Evolutionary conservation across 2,113 vertebrate genomes (phyloP), one percentile per base, ranked within the genome.

Genomic region (Oncorhynchus masou): DNA sequence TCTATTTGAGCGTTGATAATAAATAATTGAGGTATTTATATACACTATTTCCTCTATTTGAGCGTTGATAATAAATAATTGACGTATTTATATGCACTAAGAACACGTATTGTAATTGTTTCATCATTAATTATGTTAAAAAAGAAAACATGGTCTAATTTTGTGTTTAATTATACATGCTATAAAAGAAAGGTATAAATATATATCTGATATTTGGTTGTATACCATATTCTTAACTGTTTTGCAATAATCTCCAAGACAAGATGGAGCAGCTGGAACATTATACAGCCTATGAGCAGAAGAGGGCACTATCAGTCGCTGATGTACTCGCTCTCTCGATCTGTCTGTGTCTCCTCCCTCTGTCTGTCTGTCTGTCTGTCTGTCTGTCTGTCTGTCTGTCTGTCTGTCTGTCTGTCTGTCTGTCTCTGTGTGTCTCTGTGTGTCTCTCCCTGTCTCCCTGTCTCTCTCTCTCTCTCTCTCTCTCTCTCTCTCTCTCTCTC

Each of bases 271-370:
- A 22, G 15, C 49, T 51, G 60, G 57, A 71, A 75, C 68, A 25
- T 85, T 79, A 77, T 91, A 74, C 91, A 91, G 80, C 69, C 60
- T 76, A 68, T 24, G 74, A 91, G 89, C 93, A 94, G 93, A 91
- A 94, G 93, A 93, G 93, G 93, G 93, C 93, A 92, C 93, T 93
- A 79, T 92, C 88, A 88, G 82, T 92, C 68, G 82, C 89, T 86
- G 84, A 70, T 79, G 84, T 70, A 24, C 69, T 45, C 78, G 74
- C 29, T 81, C 6, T 34, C 34, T 34, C 1, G 7, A 2, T 34
- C 34, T 34, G 6, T 34, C 34, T 34, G 6, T 34, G 1, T 34
- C 34, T 34, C 34, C 31, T 34, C 5, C 4, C 5, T 34, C 31
- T 0, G 3, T 4, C 29, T 4, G n/a, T n/a, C n/a, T n/a, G n/a